These are phyloP conservation scores for Dromococcyx pavoninus DNA, from an alignment of 2,797 vertebrate genomes.

Conservation along the genomic window DNA sequence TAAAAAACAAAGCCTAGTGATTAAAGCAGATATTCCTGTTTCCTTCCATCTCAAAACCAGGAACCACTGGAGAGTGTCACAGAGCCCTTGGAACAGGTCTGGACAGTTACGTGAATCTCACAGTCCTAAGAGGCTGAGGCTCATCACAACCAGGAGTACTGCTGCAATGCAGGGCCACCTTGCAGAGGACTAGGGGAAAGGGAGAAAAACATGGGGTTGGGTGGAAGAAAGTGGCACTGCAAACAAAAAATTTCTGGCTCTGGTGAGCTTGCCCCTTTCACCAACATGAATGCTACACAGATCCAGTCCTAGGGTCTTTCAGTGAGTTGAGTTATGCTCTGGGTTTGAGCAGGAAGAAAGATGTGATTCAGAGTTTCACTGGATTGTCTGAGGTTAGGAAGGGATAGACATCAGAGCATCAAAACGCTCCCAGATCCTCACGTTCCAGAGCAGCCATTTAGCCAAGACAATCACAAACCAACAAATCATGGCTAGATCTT, in stretches of 20 bases:
- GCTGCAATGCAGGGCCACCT: background rate
- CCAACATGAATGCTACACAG: background rate
- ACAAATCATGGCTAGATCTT: conserved; percentile 19
- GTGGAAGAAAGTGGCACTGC: background rate
- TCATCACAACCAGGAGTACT: background rate
- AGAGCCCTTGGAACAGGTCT: background rate
- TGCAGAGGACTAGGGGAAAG: background rate
- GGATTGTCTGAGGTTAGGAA: conserved; percentile 1
- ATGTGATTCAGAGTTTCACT: conserved; percentile 10
- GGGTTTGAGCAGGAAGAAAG: background rate
- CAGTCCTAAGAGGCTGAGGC: background rate
- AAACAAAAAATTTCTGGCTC: background rate
- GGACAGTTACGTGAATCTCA: background rate
- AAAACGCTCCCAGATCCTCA: background rate
- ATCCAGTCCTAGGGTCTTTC: conserved; percentile 20
- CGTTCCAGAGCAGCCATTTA: conserved; percentile 25
- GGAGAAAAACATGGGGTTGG: background rate
- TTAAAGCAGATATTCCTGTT: conserved; percentile 10
- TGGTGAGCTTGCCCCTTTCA: background rate
- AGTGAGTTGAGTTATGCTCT: background rate
- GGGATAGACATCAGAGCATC: background rate
- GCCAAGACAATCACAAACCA: conserved; percentile 28
- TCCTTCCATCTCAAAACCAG: background rate
- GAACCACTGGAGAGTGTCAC: background rate
- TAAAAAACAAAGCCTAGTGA: conserved; percentile 27